Conservation (phyloP, 2,113 vertebrate genomes). For the Urocolius indicus region DNA sequence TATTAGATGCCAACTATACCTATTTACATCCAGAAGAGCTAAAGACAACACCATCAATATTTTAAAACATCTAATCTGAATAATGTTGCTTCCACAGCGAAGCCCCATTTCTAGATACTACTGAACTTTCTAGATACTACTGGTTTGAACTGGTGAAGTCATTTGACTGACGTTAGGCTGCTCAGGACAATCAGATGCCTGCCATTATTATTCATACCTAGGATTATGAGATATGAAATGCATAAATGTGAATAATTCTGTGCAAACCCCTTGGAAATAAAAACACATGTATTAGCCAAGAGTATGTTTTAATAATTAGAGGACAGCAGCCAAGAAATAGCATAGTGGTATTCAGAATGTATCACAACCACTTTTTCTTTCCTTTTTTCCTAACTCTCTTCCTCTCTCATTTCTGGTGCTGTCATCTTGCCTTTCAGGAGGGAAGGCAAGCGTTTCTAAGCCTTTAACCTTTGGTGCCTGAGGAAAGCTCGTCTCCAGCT, state of each 20-base stretch:
- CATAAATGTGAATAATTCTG: conserved; percentile 32
- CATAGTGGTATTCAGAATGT: background rate
- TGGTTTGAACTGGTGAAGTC: background rate
- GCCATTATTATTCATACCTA: background rate
- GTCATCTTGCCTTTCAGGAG: background rate
- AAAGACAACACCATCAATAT: background rate
- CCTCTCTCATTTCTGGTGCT: conserved; percentile 1
- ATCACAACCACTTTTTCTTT: background rate
- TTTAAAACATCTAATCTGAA: background rate
- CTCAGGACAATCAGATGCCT: background rate
- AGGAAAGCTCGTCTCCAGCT: background rate
- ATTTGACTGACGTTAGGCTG: background rate
- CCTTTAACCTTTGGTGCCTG: background rate
- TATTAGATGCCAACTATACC: too few species aligned
- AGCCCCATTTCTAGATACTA: background rate
- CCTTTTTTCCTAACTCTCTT: background rate
- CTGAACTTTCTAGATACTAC: too few species aligned
- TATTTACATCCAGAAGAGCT: background rate
- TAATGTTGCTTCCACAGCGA: background rate
- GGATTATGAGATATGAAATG: background rate
- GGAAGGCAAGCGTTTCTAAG: background rate
- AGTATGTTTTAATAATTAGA: conserved; percentile 47
- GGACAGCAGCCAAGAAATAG: conserved; percentile 38
- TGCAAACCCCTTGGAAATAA: background rate
- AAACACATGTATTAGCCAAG: background rate